phyloP scores from a whole-genome alignment of 2,113 vertebrate species.

The Phycodurus eques region DNA sequence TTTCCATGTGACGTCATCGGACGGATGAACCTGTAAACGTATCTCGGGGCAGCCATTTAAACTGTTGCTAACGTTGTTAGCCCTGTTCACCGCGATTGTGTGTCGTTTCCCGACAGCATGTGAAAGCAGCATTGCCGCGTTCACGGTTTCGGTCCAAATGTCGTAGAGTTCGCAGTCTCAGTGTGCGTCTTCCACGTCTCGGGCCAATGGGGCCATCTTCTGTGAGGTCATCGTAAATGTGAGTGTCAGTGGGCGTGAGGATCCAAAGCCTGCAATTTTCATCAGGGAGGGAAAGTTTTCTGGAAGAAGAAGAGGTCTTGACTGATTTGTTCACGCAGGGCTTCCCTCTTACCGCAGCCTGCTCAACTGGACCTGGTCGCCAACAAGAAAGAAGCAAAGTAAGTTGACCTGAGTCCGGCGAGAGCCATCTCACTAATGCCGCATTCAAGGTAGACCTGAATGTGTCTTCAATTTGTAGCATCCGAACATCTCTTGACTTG shows the following conservation, averaged over 20 bases:
- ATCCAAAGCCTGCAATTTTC: conserved; percentile 14
- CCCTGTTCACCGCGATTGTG: not conserved
- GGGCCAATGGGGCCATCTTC: conserved; percentile 12
- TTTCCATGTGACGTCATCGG: not conserved
- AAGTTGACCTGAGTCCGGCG: conserved; percentile 19
- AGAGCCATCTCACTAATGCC: not conserved
- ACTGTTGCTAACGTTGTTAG: not conserved
- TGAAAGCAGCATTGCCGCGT: conserved; percentile 13
- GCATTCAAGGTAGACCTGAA: not conserved
- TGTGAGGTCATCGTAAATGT: conserved; percentile 44
- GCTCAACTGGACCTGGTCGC: not conserved
- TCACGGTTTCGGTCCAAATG: not conserved
- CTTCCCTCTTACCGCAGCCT: conserved; percentile 10
- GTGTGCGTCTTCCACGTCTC: conserved; percentile 11
- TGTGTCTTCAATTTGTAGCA: not conserved
- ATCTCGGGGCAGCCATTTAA: not conserved
- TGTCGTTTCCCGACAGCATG: not conserved
- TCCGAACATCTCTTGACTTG: not conserved
- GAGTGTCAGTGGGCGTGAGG: conserved; percentile 51
- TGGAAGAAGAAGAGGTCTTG: conserved; percentile 15
- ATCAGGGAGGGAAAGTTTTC: conserved; percentile 46
- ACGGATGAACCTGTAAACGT: not conserved
- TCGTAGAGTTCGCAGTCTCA: not conserved
- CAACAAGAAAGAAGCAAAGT: conserved; percentile 16
- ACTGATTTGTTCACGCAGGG: not conserved